These are phyloP conservation scores for Mythimna impura DNA, from an alignment of 2,888 invertebrate species.

Conservation along the genomic window DNA sequence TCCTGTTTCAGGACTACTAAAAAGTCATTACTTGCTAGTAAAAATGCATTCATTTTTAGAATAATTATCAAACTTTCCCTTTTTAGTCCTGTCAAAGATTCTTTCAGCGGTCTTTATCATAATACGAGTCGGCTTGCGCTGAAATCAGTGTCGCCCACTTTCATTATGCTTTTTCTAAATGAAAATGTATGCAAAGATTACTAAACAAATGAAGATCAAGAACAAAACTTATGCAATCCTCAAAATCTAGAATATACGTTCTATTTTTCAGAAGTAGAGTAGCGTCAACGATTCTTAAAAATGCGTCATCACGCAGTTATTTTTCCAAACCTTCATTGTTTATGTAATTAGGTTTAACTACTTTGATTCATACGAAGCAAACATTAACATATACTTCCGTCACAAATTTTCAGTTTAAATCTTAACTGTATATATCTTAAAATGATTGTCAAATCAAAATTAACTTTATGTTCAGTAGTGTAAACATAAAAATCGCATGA, in stretches of 20 bases:
- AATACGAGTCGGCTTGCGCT: not conserved
- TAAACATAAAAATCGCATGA: slow-evolving; percentile 85
- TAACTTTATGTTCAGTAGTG: slow-evolving; percentile 78
- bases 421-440: slow-evolving; percentile 78
- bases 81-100: not conserved
- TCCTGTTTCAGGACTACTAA: not conserved
- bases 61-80: not conserved
- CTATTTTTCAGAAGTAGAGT: slow-evolving; percentile 22
- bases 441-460: slow-evolving; percentile 70
- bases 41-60: slow-evolving; percentile 2
- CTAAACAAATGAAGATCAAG: slow-evolving; percentile 16
- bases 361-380: slow-evolving; percentile 61
- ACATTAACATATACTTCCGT: slow-evolving; percentile 74
- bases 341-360: slow-evolving; percentile 62
- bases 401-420: slow-evolving; percentile 74
- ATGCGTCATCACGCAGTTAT: slow-evolving; percentile 32
- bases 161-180: not conserved
- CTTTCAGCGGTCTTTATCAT: not conserved
- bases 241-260: slow-evolving; percentile 9
- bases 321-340: slow-evolving; percentile 53
- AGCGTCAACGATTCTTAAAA: slow-evolving; percentile 6
- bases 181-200: not conserved
- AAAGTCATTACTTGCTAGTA: no score
- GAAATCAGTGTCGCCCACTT: slow-evolving; percentile 7
- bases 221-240: slow-evolving; percentile 5